These are phyloP conservation scores for Nasonovia ribisnigri DNA, from an alignment of 2,888 invertebrate species.

Conservation along the genomic window DNA sequence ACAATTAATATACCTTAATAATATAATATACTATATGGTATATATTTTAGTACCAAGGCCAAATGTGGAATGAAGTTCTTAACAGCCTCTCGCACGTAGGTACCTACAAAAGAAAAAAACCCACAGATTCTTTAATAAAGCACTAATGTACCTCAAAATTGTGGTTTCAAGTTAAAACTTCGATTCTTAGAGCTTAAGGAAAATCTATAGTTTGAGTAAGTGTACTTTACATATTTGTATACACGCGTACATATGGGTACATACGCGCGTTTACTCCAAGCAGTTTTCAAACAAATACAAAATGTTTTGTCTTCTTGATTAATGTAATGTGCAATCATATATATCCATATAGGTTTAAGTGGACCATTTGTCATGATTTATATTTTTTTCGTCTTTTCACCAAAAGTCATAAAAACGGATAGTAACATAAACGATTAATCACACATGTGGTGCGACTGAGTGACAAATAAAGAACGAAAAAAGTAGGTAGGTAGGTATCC, in stretches of 20 bases:
- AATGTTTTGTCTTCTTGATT: slow-evolving; percentile 45
- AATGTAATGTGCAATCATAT: slow-evolving; percentile 32
- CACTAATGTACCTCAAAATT: slow-evolving; percentile 27
- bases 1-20: not conserved
- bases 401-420: slow-evolving; percentile 41
- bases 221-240: slow-evolving; percentile 20
- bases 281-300: slow-evolving; percentile 9
- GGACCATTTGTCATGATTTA: slow-evolving; percentile 33
- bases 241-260: not conserved
- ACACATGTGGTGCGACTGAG: not conserved
- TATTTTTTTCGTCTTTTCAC: slow-evolving; percentile 20
- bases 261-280: not conserved
- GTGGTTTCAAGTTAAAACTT: slow-evolving; percentile 20
- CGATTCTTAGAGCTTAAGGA: not conserved
- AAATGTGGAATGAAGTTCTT: not conserved
- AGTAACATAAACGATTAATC: slow-evolving; percentile 48
- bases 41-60: not conserved
- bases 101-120: not conserved
- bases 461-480: slow-evolving; percentile 46
- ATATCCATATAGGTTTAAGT: not conserved
- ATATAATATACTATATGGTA: not conserved
- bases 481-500: not conserved
- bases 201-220: not conserved
- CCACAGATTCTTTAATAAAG: not conserved
- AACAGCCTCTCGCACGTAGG: not conserved